These are phyloP conservation scores for Ammodytes marinus DNA, from an alignment of 2,113 vertebrate genomes.

Conservation along the genomic window DNA sequence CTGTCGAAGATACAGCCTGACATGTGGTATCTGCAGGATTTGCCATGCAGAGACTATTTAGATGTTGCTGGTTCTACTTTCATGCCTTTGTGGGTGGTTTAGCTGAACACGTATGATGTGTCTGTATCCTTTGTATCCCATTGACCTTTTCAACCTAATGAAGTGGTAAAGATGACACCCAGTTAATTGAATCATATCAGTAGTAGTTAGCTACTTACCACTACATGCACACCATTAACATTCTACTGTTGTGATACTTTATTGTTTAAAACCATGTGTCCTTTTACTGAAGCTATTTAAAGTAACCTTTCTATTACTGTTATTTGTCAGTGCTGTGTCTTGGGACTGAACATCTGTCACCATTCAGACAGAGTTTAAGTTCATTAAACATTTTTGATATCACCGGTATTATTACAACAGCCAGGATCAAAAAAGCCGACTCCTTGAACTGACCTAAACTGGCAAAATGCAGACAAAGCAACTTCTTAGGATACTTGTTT, in stretches of 20 bases:
- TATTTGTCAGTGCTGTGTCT: not conserved
- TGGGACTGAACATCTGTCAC: slow-evolving; percentile 15
- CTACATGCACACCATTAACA: not conserved
- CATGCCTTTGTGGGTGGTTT: slow-evolving; percentile 26
- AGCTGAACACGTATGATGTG: not conserved
- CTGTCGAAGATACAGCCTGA: slow-evolving; percentile 39
- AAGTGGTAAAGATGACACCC: slow-evolving; percentile 9
- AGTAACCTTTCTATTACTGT: not conserved
- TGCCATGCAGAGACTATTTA: slow-evolving; percentile 30
- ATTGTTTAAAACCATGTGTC: not conserved
- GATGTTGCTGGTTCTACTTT: slow-evolving; percentile 9
- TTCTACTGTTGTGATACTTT: not conserved
- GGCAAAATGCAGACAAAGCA: slow-evolving; percentile 39
- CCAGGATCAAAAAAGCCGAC: slow-evolving; percentile 3
- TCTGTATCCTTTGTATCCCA: not conserved
- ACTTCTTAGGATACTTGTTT: slow-evolving; percentile 31
- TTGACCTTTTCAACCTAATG: slow-evolving; percentile 12
- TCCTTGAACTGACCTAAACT: slow-evolving; percentile 34
- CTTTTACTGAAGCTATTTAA: slow-evolving; percentile 4
- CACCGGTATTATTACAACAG: not conserved
- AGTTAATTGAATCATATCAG: slow-evolving; percentile 28
- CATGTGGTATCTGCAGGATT: slow-evolving; percentile 38
- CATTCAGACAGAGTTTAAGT: slow-evolving; percentile 18
- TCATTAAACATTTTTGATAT: slow-evolving; percentile 14
- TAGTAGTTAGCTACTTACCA: not conserved